Evolutionary conservation across 2,113 vertebrate genomes (phyloP), one percentile per base, ranked within the genome.

Genomic region (Campylorhamphus procurvoides): DNA sequence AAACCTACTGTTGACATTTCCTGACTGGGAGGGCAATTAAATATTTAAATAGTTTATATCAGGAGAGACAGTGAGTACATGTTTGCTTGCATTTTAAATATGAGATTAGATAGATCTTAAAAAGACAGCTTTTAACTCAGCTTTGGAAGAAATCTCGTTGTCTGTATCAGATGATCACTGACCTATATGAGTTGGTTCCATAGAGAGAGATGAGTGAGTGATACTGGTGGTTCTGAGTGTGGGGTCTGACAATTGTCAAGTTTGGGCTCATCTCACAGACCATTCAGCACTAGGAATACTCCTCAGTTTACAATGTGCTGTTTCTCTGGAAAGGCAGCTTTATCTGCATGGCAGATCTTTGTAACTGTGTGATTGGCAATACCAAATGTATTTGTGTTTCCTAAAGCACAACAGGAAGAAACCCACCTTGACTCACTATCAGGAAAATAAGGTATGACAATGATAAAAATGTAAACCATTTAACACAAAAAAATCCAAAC

Each of bases 21-120:
- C 67, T 58, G 46, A 83, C 67, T 42, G 24, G 40, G 46, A 90
- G 55, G 46, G 59, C 64, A 90, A 93, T 66, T 80, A 86, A 92
- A 71, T 87, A 93, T 93, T 95, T 84, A 79, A 87, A 85, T 47
- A 75, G n/a, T 56, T 79, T 89, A 16, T 84, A 77, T 67, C 72
- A 81, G 64, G 68, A 87, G 50, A 95, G 68, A 72, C 35, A 89
- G 39, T 3, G 7, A 42, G 29, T 74, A 33, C 22, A 62, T 29
- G 60, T 84, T 83, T 81, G 56, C 35, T 80, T 83, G 78, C 12
- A 25, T 74, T 94, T 91, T 87, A 87, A 97, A 72, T 27, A 37
- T 5, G 25, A 92, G 85, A 92, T 86, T 74, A 92, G 46, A 88
- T 83, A 86, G 0, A 27, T 25, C 40, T 88, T 64, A 68, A 20